Evolutionary conservation across 2,888 invertebrate genomes (phyloP).

Genomic region (Odontomyia ornata): DNA sequence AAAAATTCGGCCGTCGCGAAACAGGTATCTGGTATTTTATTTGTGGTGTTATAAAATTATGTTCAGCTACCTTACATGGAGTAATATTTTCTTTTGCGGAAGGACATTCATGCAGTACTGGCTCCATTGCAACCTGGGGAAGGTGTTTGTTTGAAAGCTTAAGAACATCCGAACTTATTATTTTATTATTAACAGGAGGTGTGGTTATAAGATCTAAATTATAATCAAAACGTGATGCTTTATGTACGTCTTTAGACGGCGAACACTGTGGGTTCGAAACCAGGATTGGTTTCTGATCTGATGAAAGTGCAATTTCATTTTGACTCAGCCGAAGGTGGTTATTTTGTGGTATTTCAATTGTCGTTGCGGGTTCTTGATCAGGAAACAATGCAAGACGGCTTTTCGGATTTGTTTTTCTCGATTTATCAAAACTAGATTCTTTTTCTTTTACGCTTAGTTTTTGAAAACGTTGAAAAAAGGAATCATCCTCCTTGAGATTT

Average conservation of each 20-base stretch:
- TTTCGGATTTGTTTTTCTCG: neutral
- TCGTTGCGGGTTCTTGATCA: neutral
- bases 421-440: neutral
- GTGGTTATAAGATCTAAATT: neutral
- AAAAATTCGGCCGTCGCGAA: conserved; percentile 15
- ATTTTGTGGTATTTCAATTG: neutral
- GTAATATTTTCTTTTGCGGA: conserved; percentile 47
- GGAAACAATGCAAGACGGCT: conserved; percentile 29
- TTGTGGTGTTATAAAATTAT: conserved; percentile 60
- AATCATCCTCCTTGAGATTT: conserved; percentile 47
- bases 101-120: neutral
- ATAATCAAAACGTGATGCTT: too few species aligned
- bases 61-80: conserved; percentile 54
- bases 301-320: too few species aligned
- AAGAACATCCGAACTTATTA: neutral
- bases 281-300: too few species aligned
- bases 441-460: conserved; percentile 56
- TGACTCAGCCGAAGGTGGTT: too few species aligned
- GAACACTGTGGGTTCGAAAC: too few species aligned
- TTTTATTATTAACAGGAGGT: neutral
- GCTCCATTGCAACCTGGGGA: neutral
- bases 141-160: neutral
- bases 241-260: too few species aligned
- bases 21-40: conserved; percentile 52
- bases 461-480: conserved; percentile 56